phyloP scores from a whole-genome alignment of 2,888 invertebrate genomes.

The Gasteruption jaculator region DNA sequence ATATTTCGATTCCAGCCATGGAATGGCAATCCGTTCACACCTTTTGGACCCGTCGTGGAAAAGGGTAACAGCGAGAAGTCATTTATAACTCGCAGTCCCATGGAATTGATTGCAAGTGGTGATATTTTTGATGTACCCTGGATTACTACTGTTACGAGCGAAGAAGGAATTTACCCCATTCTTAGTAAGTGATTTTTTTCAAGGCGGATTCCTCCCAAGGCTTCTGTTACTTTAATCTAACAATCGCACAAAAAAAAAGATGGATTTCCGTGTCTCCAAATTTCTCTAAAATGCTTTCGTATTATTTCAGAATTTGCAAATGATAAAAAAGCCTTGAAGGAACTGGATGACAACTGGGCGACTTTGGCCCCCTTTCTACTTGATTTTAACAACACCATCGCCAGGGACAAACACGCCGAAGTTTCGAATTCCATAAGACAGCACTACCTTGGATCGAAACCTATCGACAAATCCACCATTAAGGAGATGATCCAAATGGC shows the following conservation, averaged over 20 bases:
- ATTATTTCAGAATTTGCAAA: conserved; percentile 37
- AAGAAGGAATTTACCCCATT: conserved; percentile 73
- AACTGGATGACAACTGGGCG: conserved; percentile 57
- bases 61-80: conserved; percentile 55
- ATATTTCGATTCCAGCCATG: conserved; percentile 50
- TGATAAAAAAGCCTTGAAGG: conserved; percentile 50
- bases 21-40: conserved; percentile 63
- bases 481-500: conserved; percentile 52
- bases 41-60: conserved; percentile 70
- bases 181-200: too few relatives aligned
- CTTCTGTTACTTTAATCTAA: too few relatives aligned
- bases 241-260: too few relatives aligned
- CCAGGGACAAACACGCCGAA: conserved; percentile 12
- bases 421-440: conserved; percentile 54
- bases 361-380: conserved; percentile 58
- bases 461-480: conserved; percentile 45
- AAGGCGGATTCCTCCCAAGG: too few relatives aligned
- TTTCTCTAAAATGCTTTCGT: conserved; percentile 31
- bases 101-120: conserved; percentile 57
- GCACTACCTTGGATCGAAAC: conserved; percentile 54
- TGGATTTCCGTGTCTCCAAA: not conserved
- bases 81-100: conserved; percentile 64
- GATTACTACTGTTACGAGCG: conserved; percentile 61
- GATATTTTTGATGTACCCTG: conserved; percentile 63
- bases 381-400: conserved; percentile 57